Percentiles rank a stretch among this genome's conserved stretches.
These are phyloP conservation scores for Listronotus oregonensis DNA, from an alignment of 1,140 invertebrate genomes.

Conservation along the genomic window DNA sequence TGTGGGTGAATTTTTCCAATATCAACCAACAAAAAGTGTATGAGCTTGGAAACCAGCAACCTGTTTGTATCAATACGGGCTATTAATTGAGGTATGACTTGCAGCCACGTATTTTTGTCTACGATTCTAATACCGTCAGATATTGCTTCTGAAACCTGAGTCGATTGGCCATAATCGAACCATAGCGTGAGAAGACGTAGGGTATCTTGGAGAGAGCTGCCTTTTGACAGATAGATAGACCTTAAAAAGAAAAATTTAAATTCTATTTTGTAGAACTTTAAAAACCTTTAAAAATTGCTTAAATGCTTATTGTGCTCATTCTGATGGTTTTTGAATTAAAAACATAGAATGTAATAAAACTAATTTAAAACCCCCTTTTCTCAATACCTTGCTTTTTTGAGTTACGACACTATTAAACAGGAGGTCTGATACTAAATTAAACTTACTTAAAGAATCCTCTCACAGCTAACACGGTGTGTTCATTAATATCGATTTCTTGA, in stretches of 20 bases:
- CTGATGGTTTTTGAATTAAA: no score
- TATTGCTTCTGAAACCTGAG: conserved; percentile 92
- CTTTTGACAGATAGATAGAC: conserved; percentile 89
- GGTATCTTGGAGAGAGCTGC: conserved; percentile 97
- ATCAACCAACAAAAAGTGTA: conserved; percentile 92
- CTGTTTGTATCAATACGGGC: conserved; percentile 95
- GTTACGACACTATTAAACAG: no score
- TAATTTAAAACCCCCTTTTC: no score
- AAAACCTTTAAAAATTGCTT: no score
- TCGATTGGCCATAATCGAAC: conserved; percentile 94
- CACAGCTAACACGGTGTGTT: conserved; percentile 91
- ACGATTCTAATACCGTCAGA: conserved; percentile 90
- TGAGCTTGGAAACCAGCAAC: conserved; percentile 83
- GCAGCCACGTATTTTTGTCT: conserved; percentile 98
- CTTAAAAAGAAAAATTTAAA: conserved; percentile 64
- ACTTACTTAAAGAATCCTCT: conserved; percentile 76
- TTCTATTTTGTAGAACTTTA: no score
- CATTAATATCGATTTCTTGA: conserved; percentile 61
- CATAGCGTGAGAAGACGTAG: conserved; percentile 89
- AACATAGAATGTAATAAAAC: no score
- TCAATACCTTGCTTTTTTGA: no score
- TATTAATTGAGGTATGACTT: conserved; percentile 98
- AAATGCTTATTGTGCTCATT: no score
- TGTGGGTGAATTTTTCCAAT: conserved; percentile 88
- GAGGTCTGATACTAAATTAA: no score